Percentiles rank a stretch among this genome's conserved stretches.
These are phyloP conservation scores for Strix aluco DNA, from an alignment of 2,113 vertebrate genomes.

Conservation along the genomic window DNA sequence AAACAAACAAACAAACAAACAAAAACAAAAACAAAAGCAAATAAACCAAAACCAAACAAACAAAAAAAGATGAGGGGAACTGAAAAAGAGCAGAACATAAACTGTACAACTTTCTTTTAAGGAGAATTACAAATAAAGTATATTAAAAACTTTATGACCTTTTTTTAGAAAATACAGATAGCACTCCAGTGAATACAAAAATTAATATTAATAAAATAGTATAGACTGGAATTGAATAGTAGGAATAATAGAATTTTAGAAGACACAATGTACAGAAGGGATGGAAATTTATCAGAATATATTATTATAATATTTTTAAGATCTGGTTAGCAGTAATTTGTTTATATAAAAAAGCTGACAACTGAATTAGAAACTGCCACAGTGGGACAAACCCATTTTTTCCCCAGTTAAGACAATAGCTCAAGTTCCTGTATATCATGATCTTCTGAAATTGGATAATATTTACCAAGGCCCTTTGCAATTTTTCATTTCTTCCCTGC, in stretches of 20 bases:
- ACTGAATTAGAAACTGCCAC: neutral
- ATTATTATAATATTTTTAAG: neutral
- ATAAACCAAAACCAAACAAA: neutral
- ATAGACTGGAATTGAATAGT: neutral
- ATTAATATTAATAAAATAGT: neutral
- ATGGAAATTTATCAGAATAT: neutral
- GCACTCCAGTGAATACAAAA: neutral
- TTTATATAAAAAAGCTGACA: neutral
- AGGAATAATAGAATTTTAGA: neutral
- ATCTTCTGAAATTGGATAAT: neutral
- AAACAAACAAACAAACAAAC: neutral
- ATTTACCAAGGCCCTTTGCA: neutral
- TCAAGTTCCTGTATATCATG: neutral
- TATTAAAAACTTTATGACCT: neutral
- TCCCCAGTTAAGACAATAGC: neutral
- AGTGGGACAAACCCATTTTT: neutral
- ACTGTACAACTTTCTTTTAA: neutral
- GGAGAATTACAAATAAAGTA: neutral
- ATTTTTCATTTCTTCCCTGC: neutral
- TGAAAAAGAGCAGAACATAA: neutral
- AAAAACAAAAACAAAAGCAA: neutral
- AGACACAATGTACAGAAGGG: neutral
- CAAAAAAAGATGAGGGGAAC: neutral
- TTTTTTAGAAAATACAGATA: neutral
- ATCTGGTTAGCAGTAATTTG: neutral